These are phyloP conservation scores for Disparrhopalites patrizii DNA, from an alignment of 2,888 invertebrate species.

Conservation along the genomic window DNA sequence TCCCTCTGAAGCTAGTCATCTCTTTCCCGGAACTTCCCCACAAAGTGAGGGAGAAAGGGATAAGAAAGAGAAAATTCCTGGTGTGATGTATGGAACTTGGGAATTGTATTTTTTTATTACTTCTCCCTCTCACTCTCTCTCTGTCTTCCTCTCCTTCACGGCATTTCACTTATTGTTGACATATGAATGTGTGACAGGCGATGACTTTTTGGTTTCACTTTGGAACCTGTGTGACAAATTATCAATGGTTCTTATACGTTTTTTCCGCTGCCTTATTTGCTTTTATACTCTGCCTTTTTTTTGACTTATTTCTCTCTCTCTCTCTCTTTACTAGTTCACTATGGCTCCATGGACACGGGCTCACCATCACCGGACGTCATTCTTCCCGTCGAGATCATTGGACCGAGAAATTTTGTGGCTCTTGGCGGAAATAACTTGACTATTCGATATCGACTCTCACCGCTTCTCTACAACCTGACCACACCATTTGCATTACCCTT, in stretches of 20 bases:
- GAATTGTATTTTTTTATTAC: neutral
- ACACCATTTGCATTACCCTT: constrained; percentile 14
- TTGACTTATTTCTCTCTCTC: too few relatives aligned
- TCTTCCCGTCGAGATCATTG: constrained; percentile 39
- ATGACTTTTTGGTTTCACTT: neutral
- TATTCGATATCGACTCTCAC: constrained; percentile 44
- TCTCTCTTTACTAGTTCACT: constrained; percentile 23
- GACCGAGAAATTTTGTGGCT: constrained; percentile 44
- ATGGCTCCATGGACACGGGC: constrained; percentile 21
- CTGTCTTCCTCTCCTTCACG: too few relatives aligned
- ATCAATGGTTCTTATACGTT: constrained; percentile 8
- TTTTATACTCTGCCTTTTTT: too few relatives aligned
- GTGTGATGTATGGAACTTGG: too few relatives aligned
- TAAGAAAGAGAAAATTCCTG: neutral
- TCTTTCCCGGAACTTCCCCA: too few relatives aligned
- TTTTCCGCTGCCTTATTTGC: constrained; percentile 10
- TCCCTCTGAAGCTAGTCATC: too few relatives aligned
- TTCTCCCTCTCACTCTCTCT: too few relatives aligned
- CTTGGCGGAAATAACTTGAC: constrained; percentile 43
- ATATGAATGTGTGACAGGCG: constrained; percentile 4
- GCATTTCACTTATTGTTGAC: constrained; percentile 4
- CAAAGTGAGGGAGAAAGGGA: too few relatives aligned
- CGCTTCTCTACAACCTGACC: constrained; percentile 30
- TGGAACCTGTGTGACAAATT: neutral
- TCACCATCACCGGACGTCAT: constrained; percentile 1